These are phyloP conservation scores for Eptatretus burgeri DNA, from an alignment of 2,113 vertebrate genomes.

Conservation along the genomic window DNA sequence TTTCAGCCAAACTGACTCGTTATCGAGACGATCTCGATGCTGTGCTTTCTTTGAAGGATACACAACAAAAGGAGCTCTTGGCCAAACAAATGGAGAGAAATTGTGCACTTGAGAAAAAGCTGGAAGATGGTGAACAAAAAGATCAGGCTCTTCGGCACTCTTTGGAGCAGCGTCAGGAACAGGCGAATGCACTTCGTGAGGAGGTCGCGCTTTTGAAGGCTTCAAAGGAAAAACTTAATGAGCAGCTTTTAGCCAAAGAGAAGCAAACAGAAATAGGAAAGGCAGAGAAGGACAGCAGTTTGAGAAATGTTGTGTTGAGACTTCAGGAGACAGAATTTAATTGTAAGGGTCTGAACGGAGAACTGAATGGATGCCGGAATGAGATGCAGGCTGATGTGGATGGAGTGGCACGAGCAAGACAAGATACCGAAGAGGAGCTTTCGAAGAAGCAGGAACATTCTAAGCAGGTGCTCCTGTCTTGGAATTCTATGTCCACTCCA, in stretches of 20 bases:
- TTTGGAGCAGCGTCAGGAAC: too few species aligned
- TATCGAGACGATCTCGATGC: constrained; percentile 59
- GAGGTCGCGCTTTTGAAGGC: too few species aligned
- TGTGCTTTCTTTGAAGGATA: constrained; percentile 63
- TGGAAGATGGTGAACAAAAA: constrained; percentile 20
- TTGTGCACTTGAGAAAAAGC: constrained; percentile 26
- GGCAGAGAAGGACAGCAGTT: constrained; percentile 15
- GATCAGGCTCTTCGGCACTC: not conserved
- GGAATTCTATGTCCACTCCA: too few species aligned
- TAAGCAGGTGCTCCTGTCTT: too few species aligned
- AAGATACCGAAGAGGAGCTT: not conserved
- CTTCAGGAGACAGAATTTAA: constrained; percentile 13
- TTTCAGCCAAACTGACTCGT: constrained; percentile 40
- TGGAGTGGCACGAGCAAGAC: constrained; percentile 14
- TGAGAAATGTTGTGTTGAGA: constrained; percentile 10
- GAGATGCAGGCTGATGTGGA: constrained; percentile 19
- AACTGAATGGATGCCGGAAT: constrained; percentile 15
- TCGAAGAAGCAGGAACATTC: too few species aligned
- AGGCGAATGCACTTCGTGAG: too few species aligned
- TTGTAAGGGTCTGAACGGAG: not conserved
- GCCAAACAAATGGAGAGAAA: constrained; percentile 30
- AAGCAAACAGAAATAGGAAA: constrained; percentile 19
- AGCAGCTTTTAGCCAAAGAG: constrained; percentile 12
- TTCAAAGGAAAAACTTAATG: too few species aligned
- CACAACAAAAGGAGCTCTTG: constrained; percentile 57